Conservation (phyloP, 2,113 vertebrate species). For the Chamaea fasciata region DNA sequence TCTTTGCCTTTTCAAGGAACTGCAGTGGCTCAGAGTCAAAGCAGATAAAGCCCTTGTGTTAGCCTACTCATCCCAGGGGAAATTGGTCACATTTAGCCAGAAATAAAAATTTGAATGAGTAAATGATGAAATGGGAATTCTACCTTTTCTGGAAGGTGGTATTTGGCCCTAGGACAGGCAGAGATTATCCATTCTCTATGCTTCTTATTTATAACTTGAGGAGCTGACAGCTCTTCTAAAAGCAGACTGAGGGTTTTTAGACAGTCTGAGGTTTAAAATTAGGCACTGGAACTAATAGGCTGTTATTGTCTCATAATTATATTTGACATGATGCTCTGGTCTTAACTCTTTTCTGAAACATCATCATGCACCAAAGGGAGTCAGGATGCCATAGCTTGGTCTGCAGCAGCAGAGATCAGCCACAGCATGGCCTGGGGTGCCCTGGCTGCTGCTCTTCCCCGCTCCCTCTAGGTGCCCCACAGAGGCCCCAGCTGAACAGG, state of each 20-base stretch:
- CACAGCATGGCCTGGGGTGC: fast-evolving
- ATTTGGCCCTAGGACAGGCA: neutral
- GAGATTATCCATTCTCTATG: conserved; percentile 5
- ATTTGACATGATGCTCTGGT: conserved; percentile 44
- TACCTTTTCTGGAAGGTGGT: neutral
- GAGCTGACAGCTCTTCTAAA: conserved; percentile 35
- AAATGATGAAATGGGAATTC: neutral
- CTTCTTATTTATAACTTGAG: conserved; percentile 29
- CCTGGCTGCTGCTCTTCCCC: neutral
- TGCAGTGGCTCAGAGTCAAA: neutral
- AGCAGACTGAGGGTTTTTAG: conserved; percentile 5
- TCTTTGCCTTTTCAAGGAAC: neutral
- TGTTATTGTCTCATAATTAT: conserved; percentile 66
- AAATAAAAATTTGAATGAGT: neutral
- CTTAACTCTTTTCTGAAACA: conserved; percentile 12
- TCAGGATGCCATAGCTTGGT: neutral
- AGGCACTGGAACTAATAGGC: conserved; percentile 61
- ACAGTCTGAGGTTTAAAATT: conserved; percentile 60
- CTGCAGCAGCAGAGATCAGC: neutral
- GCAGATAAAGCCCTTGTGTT: neutral
- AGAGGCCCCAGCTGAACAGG: neutral
- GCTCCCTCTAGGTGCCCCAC: neutral
- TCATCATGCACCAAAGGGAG: neutral
- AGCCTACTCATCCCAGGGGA: neutral
- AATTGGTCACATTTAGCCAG: neutral